Evolutionary conservation across 1,140 invertebrate species (phyloP).

Genomic region (Anoplolepis gracilipes): DNA sequence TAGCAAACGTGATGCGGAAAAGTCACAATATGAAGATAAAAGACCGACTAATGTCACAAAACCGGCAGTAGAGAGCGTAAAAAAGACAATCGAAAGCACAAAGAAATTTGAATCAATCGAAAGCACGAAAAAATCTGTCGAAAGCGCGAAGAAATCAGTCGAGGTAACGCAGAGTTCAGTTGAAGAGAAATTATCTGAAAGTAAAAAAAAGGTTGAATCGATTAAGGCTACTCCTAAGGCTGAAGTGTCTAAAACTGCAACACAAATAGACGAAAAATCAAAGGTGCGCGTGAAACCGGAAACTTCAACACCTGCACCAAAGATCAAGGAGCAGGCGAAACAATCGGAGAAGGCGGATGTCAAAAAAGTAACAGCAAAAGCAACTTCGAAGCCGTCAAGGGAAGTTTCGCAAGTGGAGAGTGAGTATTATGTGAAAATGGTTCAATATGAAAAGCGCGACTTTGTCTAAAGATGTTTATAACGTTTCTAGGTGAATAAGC

Average conservation of each 20-base stretch:
- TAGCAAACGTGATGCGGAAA: slow-evolving; percentile 4
- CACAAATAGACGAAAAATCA: slow-evolving; percentile 45
- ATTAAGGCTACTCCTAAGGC: slow-evolving; percentile 35
- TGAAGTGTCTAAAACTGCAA: slow-evolving; percentile 26
- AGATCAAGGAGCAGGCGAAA: slow-evolving; percentile 57
- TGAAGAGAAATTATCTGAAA: slow-evolving; percentile 36
- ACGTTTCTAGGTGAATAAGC: slow-evolving; percentile 8
- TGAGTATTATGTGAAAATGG: slow-evolving; percentile 63
- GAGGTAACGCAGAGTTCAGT: background rate
- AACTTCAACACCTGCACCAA: slow-evolving; percentile 67
- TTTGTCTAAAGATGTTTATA: slow-evolving; percentile 22
- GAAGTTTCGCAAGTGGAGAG: slow-evolving; percentile 62
- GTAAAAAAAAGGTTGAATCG: slow-evolving; percentile 33
- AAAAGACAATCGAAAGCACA: slow-evolving; percentile 62
- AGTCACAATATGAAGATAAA: slow-evolving; percentile 28
- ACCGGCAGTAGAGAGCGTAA: slow-evolving; percentile 66
- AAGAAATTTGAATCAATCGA: slow-evolving; percentile 58
- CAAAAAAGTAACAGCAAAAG: slow-evolving; percentile 39
- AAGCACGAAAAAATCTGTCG: slow-evolving; percentile 32
- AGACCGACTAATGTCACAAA: slow-evolving; percentile 19
- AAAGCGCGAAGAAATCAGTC: slow-evolving; percentile 29
- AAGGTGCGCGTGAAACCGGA: slow-evolving; percentile 65
- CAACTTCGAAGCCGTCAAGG: slow-evolving; percentile 29
- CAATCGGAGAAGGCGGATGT: slow-evolving; percentile 64
- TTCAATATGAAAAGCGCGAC: slow-evolving; percentile 35